Base-by-base conservation (phyloP, 2,797 vertebrate genomes). In the Anguilla marmorata region DNA sequence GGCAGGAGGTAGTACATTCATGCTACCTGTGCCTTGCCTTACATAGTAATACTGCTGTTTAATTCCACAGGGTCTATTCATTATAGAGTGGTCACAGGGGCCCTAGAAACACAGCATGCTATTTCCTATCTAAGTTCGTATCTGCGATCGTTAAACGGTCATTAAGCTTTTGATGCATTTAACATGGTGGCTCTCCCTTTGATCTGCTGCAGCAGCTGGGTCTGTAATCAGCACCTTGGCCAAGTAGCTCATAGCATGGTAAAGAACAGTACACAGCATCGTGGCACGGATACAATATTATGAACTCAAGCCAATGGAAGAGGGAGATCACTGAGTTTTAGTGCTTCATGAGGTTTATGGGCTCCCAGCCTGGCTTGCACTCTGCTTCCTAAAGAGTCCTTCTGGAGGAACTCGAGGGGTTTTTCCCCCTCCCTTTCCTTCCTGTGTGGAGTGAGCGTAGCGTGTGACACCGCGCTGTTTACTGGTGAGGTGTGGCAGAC, bases 121-220 rank as follows among this genome's bases (percentile, higher is more conserved):
- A 45, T 79, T 79, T 37, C 37, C 33, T 37, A 41, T 79, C 30
- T 19, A 33, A 41, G 14, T 37, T 79, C 41, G 76, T 80, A 80
- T 24, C 30, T 74, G 41, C 45, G 16, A 48, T 80, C 37, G 33
- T 41, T 21, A 80, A 80, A 80, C 37, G 72, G 72, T 37, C 72
- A 37, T 80, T 37, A 19, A 37, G 19, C 33, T 45, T 16, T 45
- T 45, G 37, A 80, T 41, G 6, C 5, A 12, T 80, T 41, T 45
- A 41, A 6, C 21, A 6, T 45, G 19, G 79, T 50, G 21, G 21
- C 45, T 82, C 63, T 33, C 19, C 8, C 21, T 48, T 82, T 48
- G 41, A 82, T 82, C 21, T 48, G 79, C n/a, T 50, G n/a, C n/a
- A 48, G 50, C 79, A 82, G 79, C 41, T 82, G 79, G 41, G 21